Percentiles rank a stretch among this genome's conserved stretches.
These are phyloP conservation scores for Arctia plantaginis DNA, from an alignment of 2,888 invertebrate species.

Conservation along the genomic window DNA sequence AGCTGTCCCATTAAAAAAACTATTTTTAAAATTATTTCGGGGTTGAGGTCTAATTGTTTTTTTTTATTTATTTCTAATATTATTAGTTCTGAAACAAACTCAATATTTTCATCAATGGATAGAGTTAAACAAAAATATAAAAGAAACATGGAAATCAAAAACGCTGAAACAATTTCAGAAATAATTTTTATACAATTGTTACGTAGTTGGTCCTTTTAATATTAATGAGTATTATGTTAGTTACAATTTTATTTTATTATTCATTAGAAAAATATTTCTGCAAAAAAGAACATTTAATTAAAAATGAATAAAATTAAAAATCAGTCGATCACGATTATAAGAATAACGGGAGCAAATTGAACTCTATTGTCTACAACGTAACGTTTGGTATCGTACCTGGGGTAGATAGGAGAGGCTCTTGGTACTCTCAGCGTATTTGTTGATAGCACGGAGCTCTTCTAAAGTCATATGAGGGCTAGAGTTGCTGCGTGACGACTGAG, in stretches of 20 bases:
- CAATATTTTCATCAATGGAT: neutral
- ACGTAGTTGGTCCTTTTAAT: neutral
- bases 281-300: conserved; percentile 29
- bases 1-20: conserved; percentile 13
- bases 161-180: conserved; percentile 35
- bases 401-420: conserved; percentile 96
- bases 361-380: conserved; percentile 5
- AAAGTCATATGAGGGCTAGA: conserved; percentile 90
- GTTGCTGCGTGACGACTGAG: conserved; percentile 90
- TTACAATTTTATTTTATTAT: neutral
- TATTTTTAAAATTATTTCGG: neutral
- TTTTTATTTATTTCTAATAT: too few species aligned
- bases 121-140: neutral
- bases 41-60: neutral
- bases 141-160: conserved; percentile 34
- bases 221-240: neutral
- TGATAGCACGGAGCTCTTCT: conserved; percentile 94
- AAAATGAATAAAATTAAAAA: conserved; percentile 6
- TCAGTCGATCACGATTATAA: conserved; percentile 13
- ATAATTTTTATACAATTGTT: conserved; percentile 17
- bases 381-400: conserved; percentile 88
- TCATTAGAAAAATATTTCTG: conserved; percentile 31
- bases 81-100: neutral
- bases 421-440: conserved; percentile 96
- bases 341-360: conserved; percentile 26